phyloP scores from a whole-genome alignment of 2,888 invertebrate genomes.

The Epicampocera succincta region DNA sequence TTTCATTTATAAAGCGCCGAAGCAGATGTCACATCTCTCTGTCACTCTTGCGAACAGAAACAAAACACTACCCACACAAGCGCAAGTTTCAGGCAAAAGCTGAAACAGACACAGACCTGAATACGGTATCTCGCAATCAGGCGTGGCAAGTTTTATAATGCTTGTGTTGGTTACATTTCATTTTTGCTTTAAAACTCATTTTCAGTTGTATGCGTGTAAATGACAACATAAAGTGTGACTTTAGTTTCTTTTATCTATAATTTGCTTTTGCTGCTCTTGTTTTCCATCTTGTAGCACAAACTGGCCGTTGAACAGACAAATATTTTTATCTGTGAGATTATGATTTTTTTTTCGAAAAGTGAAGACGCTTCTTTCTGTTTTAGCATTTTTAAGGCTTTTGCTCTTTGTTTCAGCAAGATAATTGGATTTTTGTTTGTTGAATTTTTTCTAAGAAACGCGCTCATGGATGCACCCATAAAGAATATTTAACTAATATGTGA shows the following conservation, averaged over 20 bases:
- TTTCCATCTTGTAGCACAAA: background rate
- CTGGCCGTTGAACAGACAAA: background rate
- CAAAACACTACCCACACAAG: background rate
- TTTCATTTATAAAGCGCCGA: slow-evolving; percentile 32
- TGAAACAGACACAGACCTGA: background rate
- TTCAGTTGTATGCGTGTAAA: background rate
- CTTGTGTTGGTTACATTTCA: slow-evolving; percentile 1
- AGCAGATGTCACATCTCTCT: slow-evolving; percentile 26
- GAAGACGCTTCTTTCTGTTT: too few relatives aligned
- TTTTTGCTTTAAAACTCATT: background rate
- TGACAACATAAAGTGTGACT: background rate
- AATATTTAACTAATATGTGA: too few relatives aligned
- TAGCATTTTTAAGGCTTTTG: too few relatives aligned
- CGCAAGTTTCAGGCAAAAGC: background rate
- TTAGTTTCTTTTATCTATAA: background rate
- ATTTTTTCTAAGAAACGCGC: too few relatives aligned
- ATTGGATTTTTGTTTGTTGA: too few relatives aligned
- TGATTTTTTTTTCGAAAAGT: slow-evolving; percentile 29
- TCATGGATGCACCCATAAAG: too few relatives aligned
- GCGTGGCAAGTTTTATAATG: slow-evolving; percentile 55
- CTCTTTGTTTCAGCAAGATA: too few relatives aligned
- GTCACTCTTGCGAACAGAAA: background rate
- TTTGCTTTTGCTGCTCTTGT: background rate
- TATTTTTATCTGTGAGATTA: slow-evolving; percentile 20
- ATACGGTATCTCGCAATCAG: slow-evolving; percentile 43